Percentiles rank a stretch among this genome's conserved stretches.
These are phyloP conservation scores for Bursaphelenchus okinawaensis DNA, from an alignment of 2,888 invertebrate genomes.

Conservation along the genomic window DNA sequence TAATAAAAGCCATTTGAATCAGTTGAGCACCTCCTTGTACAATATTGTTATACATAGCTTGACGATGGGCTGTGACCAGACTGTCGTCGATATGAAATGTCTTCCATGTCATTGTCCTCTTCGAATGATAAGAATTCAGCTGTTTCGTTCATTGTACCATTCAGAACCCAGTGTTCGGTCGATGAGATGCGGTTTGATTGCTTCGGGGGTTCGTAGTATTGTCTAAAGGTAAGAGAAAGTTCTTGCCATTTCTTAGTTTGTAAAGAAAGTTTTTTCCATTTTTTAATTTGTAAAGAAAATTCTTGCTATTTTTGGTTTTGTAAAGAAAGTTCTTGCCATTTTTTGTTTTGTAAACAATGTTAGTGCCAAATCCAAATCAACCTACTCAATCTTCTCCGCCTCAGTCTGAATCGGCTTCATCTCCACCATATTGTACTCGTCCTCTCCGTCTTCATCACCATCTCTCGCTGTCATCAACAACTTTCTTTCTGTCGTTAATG, in stretches of 20 bases:
- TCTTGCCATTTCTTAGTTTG: too few species aligned
- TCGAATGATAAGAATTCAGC: not conserved
- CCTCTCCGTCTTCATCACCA: not conserved
- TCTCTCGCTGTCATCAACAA: conserved; percentile 10
- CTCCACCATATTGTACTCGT: not conserved
- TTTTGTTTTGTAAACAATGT: too few species aligned
- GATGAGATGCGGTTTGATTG: not conserved
- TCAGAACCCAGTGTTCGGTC: not conserved
- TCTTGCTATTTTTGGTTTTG: too few species aligned
- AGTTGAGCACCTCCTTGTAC: too few species aligned
- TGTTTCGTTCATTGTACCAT: not conserved
- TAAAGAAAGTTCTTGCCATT: too few species aligned
- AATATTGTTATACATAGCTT: not conserved
- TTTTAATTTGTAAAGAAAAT: too few species aligned
- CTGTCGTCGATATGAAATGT: not conserved
- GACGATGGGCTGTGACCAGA: not conserved
- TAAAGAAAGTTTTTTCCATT: too few species aligned
- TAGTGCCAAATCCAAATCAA: too few species aligned
- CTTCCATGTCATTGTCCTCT: too few species aligned
- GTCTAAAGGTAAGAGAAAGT: not conserved
- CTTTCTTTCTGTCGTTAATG: conserved; percentile 13
- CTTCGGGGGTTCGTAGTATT: not conserved
- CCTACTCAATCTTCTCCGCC: too few species aligned
- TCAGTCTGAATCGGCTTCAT: not conserved
- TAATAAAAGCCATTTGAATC: too few species aligned